Conservation (phyloP, 2,113 vertebrate genomes). For the Heptranchias perlo region DNA sequence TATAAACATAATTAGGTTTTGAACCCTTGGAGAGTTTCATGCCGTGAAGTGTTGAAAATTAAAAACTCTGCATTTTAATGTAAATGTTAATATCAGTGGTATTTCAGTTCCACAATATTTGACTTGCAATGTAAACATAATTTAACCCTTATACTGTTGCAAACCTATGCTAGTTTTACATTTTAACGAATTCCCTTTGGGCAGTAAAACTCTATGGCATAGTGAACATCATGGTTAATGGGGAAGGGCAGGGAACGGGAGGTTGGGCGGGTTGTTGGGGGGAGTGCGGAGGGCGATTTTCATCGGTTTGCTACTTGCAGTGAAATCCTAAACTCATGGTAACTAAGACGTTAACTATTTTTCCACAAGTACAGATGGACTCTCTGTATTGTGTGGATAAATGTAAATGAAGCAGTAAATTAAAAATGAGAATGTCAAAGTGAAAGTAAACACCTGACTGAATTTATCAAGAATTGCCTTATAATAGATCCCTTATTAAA, state of each 20-base stretch:
- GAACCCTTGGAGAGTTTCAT: constrained; percentile 24
- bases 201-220: neutral
- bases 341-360: neutral
- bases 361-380: neutral
- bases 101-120: neutral
- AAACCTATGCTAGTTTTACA: neutral
- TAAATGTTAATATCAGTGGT: neutral
- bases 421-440: neutral
- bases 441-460: neutral
- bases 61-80: neutral
- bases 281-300: neutral
- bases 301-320: neutral
- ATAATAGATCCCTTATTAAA: neutral
- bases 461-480: neutral
- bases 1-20: constrained; percentile 31
- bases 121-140: neutral
- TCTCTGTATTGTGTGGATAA: neutral
- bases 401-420: neutral
- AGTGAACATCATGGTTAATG: neutral
- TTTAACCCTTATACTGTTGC: neutral
- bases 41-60: constrained; percentile 17
- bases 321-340: neutral
- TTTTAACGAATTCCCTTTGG: neutral
- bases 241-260: neutral
- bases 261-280: neutral